Percentiles rank a stretch among this genome's conserved stretches.
Conservation (phyloP, 2,888 invertebrate genomes). For the Amphipyra berbera region DNA sequence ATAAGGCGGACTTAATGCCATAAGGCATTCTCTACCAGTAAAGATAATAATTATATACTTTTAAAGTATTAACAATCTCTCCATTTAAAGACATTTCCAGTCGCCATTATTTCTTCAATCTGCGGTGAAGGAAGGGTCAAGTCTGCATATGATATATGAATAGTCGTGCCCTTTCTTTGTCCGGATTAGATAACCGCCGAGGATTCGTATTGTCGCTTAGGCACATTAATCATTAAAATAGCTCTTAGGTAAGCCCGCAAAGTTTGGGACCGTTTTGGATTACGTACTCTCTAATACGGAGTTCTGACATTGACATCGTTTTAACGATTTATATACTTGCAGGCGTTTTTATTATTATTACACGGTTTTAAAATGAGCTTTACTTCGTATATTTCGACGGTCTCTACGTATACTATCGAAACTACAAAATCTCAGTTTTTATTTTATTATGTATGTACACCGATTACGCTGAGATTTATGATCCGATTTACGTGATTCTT, state of each 20-base stretch:
- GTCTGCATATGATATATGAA: constrained; percentile 86
- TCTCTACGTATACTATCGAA: too few relatives aligned
- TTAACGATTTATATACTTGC: constrained; percentile 20
- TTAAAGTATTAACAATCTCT: too few relatives aligned
- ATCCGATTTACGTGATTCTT: too few relatives aligned
- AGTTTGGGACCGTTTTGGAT: constrained; percentile 59
- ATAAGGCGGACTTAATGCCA: too few relatives aligned
- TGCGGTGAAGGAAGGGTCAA: constrained; percentile 81
- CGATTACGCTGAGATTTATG: too few relatives aligned
- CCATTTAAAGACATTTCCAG: constrained; percentile 24
- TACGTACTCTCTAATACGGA: constrained; percentile 42
- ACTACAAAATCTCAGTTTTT: too few relatives aligned
- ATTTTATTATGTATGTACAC: too few relatives aligned
- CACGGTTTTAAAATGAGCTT: too few relatives aligned
- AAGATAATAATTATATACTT: too few relatives aligned
- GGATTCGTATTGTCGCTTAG: constrained; percentile 79
- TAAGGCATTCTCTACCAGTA: too few relatives aligned
- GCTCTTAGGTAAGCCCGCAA: constrained; percentile 65
- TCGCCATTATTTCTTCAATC: constrained; percentile 36
- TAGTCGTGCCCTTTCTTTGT: constrained; percentile 82
- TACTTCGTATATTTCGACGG: too few relatives aligned
- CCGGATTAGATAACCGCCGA: constrained; percentile 73
- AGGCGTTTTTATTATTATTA: too few relatives aligned
- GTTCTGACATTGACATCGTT: constrained; percentile 42
- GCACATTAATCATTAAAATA: constrained; percentile 82